Evolutionary conservation across 1,140 invertebrate species (phyloP).

Genomic region (Lepidostoma basale): DNA sequence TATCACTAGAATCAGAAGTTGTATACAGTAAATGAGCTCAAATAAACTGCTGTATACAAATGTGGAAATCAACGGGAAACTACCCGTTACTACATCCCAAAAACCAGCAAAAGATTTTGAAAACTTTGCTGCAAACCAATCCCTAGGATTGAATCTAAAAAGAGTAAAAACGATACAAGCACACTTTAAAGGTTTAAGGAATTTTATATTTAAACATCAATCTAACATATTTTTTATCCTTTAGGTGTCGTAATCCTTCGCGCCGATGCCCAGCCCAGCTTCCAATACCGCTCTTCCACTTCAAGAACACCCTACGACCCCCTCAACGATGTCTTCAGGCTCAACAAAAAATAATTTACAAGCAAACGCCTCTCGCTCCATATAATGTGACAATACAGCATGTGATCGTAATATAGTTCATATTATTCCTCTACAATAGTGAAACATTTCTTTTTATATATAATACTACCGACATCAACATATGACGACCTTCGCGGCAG

Average conservation of each 20-base stretch:
- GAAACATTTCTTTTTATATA: no score
- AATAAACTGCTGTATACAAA: background rate
- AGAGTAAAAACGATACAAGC: no score
- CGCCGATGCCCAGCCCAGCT: slow-evolving; percentile 74
- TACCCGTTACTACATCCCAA: background rate
- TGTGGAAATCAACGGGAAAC: background rate
- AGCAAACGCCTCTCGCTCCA: no score
- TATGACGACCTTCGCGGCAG: no score
- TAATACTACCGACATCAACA: no score
- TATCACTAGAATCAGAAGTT: no score
- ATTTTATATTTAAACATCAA: background rate
- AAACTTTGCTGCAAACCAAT: background rate
- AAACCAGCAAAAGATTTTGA: background rate
- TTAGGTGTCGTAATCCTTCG: slow-evolving; percentile 81
- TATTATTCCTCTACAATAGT: no score
- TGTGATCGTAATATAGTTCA: no score
- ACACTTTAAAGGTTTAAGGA: background rate
- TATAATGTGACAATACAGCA: no score
- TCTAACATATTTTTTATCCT: slow-evolving; percentile 5
- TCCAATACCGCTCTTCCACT: slow-evolving; percentile 60
- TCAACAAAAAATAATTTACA: slow-evolving; percentile 38
- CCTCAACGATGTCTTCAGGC: slow-evolving; percentile 60
- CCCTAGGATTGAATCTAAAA: no score
- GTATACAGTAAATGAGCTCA: background rate
- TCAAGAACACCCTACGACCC: slow-evolving; percentile 67